These are phyloP conservation scores for Zosterops lateralis DNA, from an alignment of 2,113 vertebrate genomes.

Conservation along the genomic window DNA sequence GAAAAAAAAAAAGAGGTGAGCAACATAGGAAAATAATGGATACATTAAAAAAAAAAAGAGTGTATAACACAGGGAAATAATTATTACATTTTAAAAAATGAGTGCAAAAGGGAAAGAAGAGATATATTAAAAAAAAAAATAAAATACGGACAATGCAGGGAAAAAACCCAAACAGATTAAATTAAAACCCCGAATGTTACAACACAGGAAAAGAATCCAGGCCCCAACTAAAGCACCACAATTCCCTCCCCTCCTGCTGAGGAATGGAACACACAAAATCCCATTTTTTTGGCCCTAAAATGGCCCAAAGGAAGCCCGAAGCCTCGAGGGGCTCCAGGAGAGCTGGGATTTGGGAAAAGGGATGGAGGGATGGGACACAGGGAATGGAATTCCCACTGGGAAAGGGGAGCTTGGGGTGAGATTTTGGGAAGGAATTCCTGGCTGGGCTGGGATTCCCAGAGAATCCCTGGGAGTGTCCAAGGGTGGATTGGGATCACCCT, in stretches of 20 bases:
- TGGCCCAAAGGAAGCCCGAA: no score
- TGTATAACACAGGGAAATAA: not conserved
- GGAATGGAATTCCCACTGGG: no score
- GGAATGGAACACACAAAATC: not conserved
- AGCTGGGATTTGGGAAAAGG: no score
- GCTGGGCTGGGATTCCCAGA: not conserved
- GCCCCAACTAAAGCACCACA: not conserved
- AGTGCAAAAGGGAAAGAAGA: no score
- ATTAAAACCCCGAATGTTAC: not conserved
- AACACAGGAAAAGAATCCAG: rapidly evolving
- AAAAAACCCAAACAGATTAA: not conserved
- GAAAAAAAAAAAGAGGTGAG: not conserved
- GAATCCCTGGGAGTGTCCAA: not conserved
- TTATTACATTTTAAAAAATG: no score
- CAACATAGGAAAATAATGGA: not conserved
- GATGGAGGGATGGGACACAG: no score
- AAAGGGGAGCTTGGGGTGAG: no score
- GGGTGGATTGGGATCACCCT: not conserved
- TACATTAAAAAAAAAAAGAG: not conserved
- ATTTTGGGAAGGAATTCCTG: no score
- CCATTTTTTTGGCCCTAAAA: no score
- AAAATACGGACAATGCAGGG: not conserved
- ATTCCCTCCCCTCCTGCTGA: not conserved
- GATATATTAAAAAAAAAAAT: not conserved
- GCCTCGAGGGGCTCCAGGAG: no score